These are phyloP conservation scores for Timandra comae DNA, from an alignment of 2,888 invertebrate genomes.

Conservation along the genomic window DNA sequence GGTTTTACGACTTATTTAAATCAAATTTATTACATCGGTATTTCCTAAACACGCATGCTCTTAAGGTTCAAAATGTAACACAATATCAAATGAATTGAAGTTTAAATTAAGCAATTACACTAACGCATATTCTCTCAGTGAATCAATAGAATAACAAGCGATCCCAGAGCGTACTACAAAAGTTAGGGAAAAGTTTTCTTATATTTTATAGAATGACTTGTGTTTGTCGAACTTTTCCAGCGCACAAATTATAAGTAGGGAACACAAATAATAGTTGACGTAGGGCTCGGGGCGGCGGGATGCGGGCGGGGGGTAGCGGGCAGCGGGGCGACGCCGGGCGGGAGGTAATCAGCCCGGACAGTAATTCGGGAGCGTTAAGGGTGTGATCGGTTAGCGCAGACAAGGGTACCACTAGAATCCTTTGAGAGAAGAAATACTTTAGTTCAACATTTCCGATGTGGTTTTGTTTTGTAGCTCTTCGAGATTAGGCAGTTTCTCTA, in stretches of 20 bases:
- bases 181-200: conserved; percentile 58
- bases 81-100: conserved; percentile 31
- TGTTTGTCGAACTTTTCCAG: conserved; percentile 68
- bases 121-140: conserved; percentile 37
- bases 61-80: background rate
- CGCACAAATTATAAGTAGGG: conserved; percentile 69
- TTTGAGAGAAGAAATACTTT: conserved; percentile 73
- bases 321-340: conserved; percentile 32
- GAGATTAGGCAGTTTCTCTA: conserved; percentile 73
- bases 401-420: conserved; percentile 70
- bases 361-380: conserved; percentile 74
- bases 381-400: conserved; percentile 74
- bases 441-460: conserved; percentile 73
- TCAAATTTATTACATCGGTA: conserved; percentile 34
- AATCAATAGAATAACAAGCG: conserved; percentile 53
- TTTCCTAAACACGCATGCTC: conserved; percentile 2
- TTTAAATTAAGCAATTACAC: conserved; percentile 37
- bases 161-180: conserved; percentile 54
- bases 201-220: conserved; percentile 67
- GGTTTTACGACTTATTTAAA: conserved; percentile 52
- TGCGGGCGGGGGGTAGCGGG: conserved; percentile 26
- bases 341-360: conserved; percentile 70
- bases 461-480: conserved; percentile 75
- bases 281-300: conserved; percentile 47
- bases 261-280: conserved; percentile 74